Evolutionary conservation across 2,888 invertebrate species (phyloP), one percentile per base, ranked within the genome.

Genomic region (Drosophila quasianomalipes): DNA sequence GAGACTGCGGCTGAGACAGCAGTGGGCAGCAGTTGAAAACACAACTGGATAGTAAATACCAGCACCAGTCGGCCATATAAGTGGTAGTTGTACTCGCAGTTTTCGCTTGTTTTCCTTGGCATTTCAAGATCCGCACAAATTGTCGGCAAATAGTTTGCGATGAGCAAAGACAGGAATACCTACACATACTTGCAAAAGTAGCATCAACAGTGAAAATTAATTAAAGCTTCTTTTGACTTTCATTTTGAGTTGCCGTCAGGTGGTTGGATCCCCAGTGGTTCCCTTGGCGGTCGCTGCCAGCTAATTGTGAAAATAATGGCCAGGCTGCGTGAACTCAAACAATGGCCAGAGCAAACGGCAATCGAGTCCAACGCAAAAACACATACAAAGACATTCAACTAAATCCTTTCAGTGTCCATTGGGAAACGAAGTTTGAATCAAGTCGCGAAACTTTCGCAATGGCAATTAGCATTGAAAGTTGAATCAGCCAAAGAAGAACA

Each of bases 261-360:
- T 85, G 75, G 73, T 39, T 85, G 74, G 72, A 52, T 62, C 68
- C 63, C 69, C 49, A 28, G 41, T 30, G 67, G 37, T 59, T 41
- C 51, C 63, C 47, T 60, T 31, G 41, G 64, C 53, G 47, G 53
- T 37, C 16, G 67, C 64, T 73, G 63, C 66, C 58, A 72, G 69
- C 81, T 88, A 88, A 88, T 91, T 88, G 90, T 85, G 74, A 85
- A 88, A 87, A 81, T 88, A 88, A 88, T 89, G 91, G 81, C 76
- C 70, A 89, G 76, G 83, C 89, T 82, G 83, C 73, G 78, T 89
- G 83, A 84, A 85, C 78, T 85, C 74, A 88, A 88, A 88, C 81
- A 90, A 89, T 76, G 85, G 80, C 78, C 69, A 74, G 79, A 73
- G 79, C 79, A 76, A 88, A 73, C 76, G 64, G 71, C 84, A 76